phyloP scores from a whole-genome alignment of 1,140 invertebrate species.

The Drosophila ercepeae region DNA sequence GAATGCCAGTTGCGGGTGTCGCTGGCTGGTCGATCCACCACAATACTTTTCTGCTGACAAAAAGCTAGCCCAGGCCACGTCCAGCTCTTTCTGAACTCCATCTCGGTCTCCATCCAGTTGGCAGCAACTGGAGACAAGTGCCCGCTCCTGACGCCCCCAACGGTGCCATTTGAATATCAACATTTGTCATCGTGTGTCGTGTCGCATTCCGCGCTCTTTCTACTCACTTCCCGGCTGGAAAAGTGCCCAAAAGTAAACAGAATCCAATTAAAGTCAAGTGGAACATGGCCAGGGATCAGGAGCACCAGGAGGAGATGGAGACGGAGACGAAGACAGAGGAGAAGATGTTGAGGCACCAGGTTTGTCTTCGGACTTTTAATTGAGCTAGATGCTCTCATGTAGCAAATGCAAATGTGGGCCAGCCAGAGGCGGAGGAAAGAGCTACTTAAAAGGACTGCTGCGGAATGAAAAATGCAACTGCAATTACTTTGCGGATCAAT shows the following conservation, averaged over 20 bases:
- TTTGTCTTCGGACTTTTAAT: constrained; percentile 66
- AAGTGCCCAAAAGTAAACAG: constrained; percentile 75
- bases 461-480: constrained; percentile 2
- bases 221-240: constrained; percentile 40
- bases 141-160: constrained; percentile 53
- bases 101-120: neutral
- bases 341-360: constrained; percentile 8
- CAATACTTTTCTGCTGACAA: constrained; percentile 45
- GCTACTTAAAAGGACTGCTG: constrained; percentile 57
- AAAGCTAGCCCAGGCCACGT: constrained; percentile 27
- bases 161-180: constrained; percentile 78
- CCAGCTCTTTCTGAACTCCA: neutral
- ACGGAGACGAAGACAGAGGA: no score
- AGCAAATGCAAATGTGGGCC: constrained; percentile 67
- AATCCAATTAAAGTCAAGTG: constrained; percentile 80
- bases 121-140: constrained; percentile 13
- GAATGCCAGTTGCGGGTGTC: constrained; percentile 69
- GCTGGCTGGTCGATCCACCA: constrained; percentile 12
- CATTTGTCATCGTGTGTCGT: constrained; percentile 80
- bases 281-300: constrained; percentile 62
- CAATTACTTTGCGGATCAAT: constrained; percentile 68
- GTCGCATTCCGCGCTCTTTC: constrained; percentile 61
- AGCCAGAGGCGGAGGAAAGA: constrained; percentile 29
- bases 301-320: constrained; percentile 9
- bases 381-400: constrained; percentile 65